Base-by-base conservation (phyloP, 2,888 invertebrate species). In the Biston stratarius region DNA sequence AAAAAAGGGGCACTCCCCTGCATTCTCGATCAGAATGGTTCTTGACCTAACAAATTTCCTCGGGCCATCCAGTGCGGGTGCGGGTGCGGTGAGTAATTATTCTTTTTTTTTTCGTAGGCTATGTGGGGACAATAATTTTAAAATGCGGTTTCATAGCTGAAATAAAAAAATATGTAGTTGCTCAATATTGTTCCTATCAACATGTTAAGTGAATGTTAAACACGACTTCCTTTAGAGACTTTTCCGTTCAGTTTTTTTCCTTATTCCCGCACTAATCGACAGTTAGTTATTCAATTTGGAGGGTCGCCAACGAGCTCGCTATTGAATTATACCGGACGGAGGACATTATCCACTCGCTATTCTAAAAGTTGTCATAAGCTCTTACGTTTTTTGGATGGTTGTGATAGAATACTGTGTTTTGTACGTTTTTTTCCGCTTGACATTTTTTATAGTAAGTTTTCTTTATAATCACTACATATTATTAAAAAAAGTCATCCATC, bases 261-360 rank as follows among this genome's bases (percentile, higher is more conserved):
- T 77, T 79, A 80, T 80, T 82, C 82, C 82, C 80, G 78, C 80
- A 68, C 82, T 87, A 88, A 88, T 88, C 85, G 84, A 80, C 82
- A 88, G 85, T 88, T 87, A 84, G 87, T 87, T 86, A 88, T 88
- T 87, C 88, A 87, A 88, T 89, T 87, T 89, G 88, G 88, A 83
- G 74, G 73, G 74, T 72, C 78, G 86, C 88, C 88, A 88, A 78
- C 77, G 74, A 77, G 76, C 77, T 75, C 78, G 79, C 81, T 82
- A 82, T 84, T 84, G 84, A 85, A 87, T 83, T 85, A 81, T 79
- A 77, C 71, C 62, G 72, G 73, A 71, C 74, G 69, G 72, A 66
- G 69, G 68, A 73, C 71, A 76, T 76, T 73, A 77, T 74, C 70
- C 70, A 62, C 71, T 70, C 67, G 65, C 73, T 71, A 71, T 78